Conservation (phyloP, 2,888 invertebrate genomes). For the Saturnia japonica region DNA sequence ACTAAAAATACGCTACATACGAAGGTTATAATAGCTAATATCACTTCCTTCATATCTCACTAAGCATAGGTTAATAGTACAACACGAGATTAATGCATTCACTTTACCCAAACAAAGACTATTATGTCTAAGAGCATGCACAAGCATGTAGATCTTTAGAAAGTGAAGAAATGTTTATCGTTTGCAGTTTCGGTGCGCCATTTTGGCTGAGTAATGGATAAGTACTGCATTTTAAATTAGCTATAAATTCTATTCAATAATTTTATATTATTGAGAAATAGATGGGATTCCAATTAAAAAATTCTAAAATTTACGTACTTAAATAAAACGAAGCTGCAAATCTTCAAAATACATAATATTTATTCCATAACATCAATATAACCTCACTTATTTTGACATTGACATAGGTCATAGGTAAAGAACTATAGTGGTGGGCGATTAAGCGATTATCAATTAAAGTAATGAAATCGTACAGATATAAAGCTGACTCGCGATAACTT, state of each 20-base stretch:
- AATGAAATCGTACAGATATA: too few species aligned
- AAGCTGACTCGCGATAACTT: too few species aligned
- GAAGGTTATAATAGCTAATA: slow-evolving; percentile 77
- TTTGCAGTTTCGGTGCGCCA: slow-evolving; percentile 48
- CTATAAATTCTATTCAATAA: background rate
- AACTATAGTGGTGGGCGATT: too few species aligned
- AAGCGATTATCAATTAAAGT: too few species aligned
- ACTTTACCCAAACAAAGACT: slow-evolving; percentile 63
- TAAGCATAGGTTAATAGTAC: slow-evolving; percentile 58
- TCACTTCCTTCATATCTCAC: slow-evolving; percentile 77
- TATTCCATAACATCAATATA: slow-evolving; percentile 12
- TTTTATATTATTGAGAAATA: background rate
- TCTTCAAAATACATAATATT: background rate
- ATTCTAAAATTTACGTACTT: background rate
- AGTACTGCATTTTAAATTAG: slow-evolving; percentile 9
- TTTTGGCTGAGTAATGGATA: slow-evolving; percentile 38
- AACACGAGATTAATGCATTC: slow-evolving; percentile 64
- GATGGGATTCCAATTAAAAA: background rate
- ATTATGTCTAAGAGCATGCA: slow-evolving; percentile 26
- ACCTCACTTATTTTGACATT: slow-evolving; percentile 12
- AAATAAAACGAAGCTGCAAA: background rate
- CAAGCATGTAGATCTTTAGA: slow-evolving; percentile 44
- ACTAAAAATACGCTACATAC: slow-evolving; percentile 78
- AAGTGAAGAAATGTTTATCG: slow-evolving; percentile 38
- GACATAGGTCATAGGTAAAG: too few species aligned